Evolutionary conservation across 1,140 invertebrate species (phyloP).

Genomic region (Aphidius ervi): DNA sequence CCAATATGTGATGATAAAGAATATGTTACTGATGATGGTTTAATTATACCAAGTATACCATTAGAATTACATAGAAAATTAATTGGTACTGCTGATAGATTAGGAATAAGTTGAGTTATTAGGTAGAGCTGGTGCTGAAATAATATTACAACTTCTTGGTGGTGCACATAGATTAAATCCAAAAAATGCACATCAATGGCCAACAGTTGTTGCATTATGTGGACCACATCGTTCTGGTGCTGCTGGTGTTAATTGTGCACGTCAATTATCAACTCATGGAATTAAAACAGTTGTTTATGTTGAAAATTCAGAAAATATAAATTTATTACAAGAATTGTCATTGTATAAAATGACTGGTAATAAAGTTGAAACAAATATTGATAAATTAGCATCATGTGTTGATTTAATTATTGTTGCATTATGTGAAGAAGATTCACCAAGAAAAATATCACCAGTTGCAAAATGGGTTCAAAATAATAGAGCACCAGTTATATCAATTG

Average conservation of each 20-base stretch:
- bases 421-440: constrained; percentile 50
- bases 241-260: constrained; percentile 69
- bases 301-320: constrained; percentile 53
- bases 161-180: constrained; percentile 71
- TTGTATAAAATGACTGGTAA: constrained; percentile 63
- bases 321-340: constrained; percentile 57
- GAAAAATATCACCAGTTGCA: constrained; percentile 47
- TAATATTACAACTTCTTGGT: constrained; percentile 72
- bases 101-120: constrained; percentile 71
- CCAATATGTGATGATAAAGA: constrained; percentile 61
- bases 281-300: constrained; percentile 68
- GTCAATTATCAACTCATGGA: constrained; percentile 79
- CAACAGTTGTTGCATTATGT: constrained; percentile 71
- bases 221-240: constrained; percentile 68
- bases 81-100: constrained; percentile 62
- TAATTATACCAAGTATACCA: constrained; percentile 74
- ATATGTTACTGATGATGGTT: constrained; percentile 77
- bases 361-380: constrained; percentile 52
- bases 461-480: constrained; percentile 69
- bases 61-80: constrained; percentile 63
- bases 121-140: constrained; percentile 72
- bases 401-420: constrained; percentile 70
- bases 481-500: constrained; percentile 76
- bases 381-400: constrained; percentile 59
- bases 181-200: constrained; percentile 77